A percentile compares a stretch with the other conserved stretches of the same genome.
Conservation (phyloP, 30 jellyfish, hydroid and myxozoan species). For the Cassiopea xamachana region DNA sequence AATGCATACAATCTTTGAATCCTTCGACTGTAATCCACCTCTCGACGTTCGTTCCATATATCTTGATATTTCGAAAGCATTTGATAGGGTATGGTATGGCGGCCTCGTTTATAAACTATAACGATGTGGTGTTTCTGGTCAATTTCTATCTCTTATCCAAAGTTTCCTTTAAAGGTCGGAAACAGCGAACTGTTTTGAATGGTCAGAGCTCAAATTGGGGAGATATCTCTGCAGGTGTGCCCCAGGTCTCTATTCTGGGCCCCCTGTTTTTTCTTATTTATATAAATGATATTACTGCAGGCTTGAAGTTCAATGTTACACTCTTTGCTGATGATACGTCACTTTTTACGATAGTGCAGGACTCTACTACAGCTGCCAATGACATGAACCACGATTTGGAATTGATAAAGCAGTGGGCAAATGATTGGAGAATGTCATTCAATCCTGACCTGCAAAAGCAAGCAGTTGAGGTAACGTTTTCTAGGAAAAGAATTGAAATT, state of each 20-base stretch:
- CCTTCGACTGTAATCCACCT: slow-evolving; percentile 51
- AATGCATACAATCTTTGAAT: slow-evolving; percentile 32
- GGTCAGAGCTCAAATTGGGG: slow-evolving; percentile 57
- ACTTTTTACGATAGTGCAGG: slow-evolving; percentile 42
- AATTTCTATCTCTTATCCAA: slow-evolving; percentile 40
- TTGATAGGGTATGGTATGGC: slow-evolving; percentile 57
- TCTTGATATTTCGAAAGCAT: slow-evolving; percentile 59
- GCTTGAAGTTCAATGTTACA: slow-evolving; percentile 37
- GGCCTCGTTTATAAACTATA: slow-evolving; percentile 24
- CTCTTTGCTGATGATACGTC: slow-evolving; percentile 66
- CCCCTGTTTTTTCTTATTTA: slow-evolving; percentile 54
- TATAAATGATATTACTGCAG: slow-evolving; percentile 32
- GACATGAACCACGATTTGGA: slow-evolving; percentile 70
- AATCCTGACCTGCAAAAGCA: slow-evolving; percentile 69
- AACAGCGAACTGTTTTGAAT: slow-evolving; percentile 52
- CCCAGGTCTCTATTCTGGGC: slow-evolving; percentile 61
- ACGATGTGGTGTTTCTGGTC: slow-evolving; percentile 51
- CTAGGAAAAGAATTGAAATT: slow-evolving; percentile 43
- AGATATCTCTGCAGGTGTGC: slow-evolving; percentile 62
- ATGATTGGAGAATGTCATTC: slow-evolving; percentile 75
- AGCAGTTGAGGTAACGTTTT: slow-evolving; percentile 49
- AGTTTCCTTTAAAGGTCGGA: slow-evolving; percentile 30
- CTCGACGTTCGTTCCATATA: slow-evolving; percentile 40
- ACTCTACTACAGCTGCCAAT: slow-evolving; percentile 69
- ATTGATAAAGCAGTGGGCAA: slow-evolving; percentile 65